Conservation (phyloP, 2,113 vertebrate genomes). For the Aptenodytes forsteri region DNA sequence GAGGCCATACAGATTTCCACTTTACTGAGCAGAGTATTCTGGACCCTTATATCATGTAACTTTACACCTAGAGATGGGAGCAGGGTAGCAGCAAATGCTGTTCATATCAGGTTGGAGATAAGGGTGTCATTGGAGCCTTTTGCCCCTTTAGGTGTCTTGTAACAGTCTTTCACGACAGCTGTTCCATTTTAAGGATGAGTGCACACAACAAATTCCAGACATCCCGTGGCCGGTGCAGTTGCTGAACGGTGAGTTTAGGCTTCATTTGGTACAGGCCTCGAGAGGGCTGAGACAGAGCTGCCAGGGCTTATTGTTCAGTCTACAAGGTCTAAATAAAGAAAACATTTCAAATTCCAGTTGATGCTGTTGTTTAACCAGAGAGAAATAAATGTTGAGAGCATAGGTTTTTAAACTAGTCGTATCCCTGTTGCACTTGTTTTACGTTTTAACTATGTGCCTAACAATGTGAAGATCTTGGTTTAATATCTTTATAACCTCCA, state of each 20-base stretch:
- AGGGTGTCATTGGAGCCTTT: conserved; percentile 53
- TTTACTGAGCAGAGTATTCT: not conserved
- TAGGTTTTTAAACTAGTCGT: not conserved
- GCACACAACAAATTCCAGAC: conserved; percentile 78
- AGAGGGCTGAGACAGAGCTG: conserved; percentile 61
- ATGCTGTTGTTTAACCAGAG: conserved; percentile 28
- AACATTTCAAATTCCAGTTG: conserved; percentile 61
- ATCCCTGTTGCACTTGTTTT: not conserved
- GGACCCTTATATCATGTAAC: not conserved
- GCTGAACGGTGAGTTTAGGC: conserved; percentile 71
- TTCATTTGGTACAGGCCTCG: conserved; percentile 60
- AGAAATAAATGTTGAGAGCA: conserved; percentile 13
- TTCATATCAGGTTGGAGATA: conserved; percentile 54
- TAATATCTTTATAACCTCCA: not conserved
- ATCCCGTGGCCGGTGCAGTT: conserved; percentile 54
- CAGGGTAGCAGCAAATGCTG: conserved; percentile 37
- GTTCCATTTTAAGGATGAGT: conserved; percentile 74
- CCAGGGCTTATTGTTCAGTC: conserved; percentile 67
- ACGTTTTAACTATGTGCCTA: not conserved
- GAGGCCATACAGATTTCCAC: not conserved
- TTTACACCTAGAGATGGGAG: conserved; percentile 47
- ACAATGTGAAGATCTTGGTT: not conserved
- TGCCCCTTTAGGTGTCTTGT: conserved; percentile 64
- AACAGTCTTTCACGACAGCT: conserved; percentile 73
- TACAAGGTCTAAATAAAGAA: conserved; percentile 66